Conservation (phyloP, 1,140 invertebrate genomes). For the Daktulosphaira vitifoliae region DNA sequence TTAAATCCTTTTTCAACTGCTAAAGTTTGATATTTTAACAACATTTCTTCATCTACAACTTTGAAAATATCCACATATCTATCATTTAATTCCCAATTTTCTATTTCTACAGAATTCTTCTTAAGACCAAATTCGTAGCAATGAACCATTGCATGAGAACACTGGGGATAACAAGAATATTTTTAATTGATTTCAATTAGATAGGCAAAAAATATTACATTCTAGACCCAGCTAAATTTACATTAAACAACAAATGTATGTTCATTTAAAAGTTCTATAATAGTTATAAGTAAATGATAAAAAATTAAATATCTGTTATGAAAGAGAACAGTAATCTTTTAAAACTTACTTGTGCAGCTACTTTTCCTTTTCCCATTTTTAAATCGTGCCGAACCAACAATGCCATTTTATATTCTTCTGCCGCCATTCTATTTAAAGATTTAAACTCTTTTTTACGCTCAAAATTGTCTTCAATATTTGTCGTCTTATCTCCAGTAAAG, state of each 20-base stretch:
- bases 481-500: too few species aligned
- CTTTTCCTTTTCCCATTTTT: constrained; percentile 90
- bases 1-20: constrained; percentile 55
- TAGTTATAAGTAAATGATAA: too few species aligned
- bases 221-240: too few species aligned
- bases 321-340: too few species aligned
- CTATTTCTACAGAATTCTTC: constrained; percentile 53
- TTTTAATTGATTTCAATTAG: too few species aligned
- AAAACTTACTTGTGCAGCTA: constrained; percentile 66
- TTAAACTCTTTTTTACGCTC: background rate
- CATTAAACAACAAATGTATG: too few species aligned
- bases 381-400: constrained; percentile 78
- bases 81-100: constrained; percentile 58
- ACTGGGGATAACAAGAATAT: constrained; percentile 44
- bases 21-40: constrained; percentile 53
- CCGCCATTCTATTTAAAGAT: background rate
- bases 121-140: constrained; percentile 59
- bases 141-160: constrained; percentile 75
- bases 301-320: too few species aligned
- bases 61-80: constrained; percentile 75
- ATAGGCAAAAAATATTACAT: too few species aligned
- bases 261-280: too few species aligned
- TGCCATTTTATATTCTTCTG: constrained; percentile 55
- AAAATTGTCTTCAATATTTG: too few species aligned
- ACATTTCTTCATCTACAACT: constrained; percentile 46